Conservation (phyloP, 2,888 invertebrate genomes). For the Pheosia tremula region DNA sequence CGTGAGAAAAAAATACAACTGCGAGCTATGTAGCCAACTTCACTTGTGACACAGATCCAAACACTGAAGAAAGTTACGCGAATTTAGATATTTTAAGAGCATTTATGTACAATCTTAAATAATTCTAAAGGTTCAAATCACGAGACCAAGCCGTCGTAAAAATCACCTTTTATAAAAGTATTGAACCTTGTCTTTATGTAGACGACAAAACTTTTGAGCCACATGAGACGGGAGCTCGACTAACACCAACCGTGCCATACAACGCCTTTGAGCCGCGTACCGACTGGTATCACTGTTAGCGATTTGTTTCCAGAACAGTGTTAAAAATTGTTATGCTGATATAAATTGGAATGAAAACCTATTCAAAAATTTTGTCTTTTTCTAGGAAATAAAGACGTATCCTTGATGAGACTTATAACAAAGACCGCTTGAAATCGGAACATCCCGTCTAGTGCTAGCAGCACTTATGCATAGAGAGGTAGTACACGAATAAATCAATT, state of each 20-base stretch:
- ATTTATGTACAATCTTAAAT: no score
- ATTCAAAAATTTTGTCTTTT: background rate
- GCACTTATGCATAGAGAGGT: constrained; percentile 30
- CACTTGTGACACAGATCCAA: no score
- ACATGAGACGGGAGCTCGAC: constrained; percentile 24
- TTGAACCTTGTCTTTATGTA: background rate
- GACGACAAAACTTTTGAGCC: constrained; percentile 4
- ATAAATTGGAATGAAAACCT: no score
- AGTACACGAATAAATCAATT: constrained; percentile 68
- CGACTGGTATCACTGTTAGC: background rate
- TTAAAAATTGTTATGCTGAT: background rate
- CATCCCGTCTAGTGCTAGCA: background rate
- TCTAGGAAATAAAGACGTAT: background rate
- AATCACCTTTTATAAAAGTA: background rate
- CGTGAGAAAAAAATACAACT: background rate
- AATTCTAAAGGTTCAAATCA: no score
- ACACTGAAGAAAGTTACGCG: no score
- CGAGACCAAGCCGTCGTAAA: no score
- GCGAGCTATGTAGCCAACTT: no score
- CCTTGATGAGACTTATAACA: background rate
- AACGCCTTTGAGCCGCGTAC: constrained; percentile 18
- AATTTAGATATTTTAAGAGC: no score
- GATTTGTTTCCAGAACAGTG: background rate
- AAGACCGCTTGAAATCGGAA: constrained; percentile 4
- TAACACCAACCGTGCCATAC: constrained; percentile 34